Base-by-base conservation (phyloP, 1,140 invertebrate species). In the Archivesica marissinica region DNA sequence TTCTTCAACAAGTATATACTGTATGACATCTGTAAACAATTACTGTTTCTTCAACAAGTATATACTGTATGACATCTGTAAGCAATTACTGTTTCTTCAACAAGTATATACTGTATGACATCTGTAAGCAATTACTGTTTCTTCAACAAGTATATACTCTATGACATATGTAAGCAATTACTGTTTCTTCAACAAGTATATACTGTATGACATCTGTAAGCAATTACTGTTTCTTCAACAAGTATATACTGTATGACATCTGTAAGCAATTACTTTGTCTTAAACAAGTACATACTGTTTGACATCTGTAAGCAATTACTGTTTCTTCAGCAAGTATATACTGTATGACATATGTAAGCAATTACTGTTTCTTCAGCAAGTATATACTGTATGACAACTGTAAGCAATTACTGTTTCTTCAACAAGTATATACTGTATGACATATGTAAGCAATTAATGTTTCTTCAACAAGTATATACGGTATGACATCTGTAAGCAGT, bases 191-290 rank as follows among this genome's bases (percentile, higher is more conserved):
- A 47, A 20, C 44, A 47, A n/a, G n/a, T n/a, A n/a, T n/a, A n/a
- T n/a, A n/a, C n/a, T n/a, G n/a, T 52, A 77, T 23, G 30, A 78
- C 17, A 61, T 68, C 2, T 61, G 85, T 88, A 68, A 85, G 86
- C 70, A 47, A 17, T 47, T 44, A 13, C 17, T 56, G 25, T 61
- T 52, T 75, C 7, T 81, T 47, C 20, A 47, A 20, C 44, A 47
- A n/a, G n/a, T n/a, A n/a, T n/a, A n/a, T n/a, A n/a, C n/a, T n/a
- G n/a, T 52, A 77, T 23, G 30, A 78, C 17, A 61, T 68, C 2
- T 61, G 85, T 88, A 68, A 85, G 86, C 70, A 47, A 17, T 47
- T 44, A 13, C 17, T 56, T 20, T 61, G 33, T 75, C 7, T 81
- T 47, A 11, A 47, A 20, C 44, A 47, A n/a, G n/a, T n/a, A n/a